Conservation (phyloP, 2,113 vertebrate species). For the Lepus europaeus region DNA sequence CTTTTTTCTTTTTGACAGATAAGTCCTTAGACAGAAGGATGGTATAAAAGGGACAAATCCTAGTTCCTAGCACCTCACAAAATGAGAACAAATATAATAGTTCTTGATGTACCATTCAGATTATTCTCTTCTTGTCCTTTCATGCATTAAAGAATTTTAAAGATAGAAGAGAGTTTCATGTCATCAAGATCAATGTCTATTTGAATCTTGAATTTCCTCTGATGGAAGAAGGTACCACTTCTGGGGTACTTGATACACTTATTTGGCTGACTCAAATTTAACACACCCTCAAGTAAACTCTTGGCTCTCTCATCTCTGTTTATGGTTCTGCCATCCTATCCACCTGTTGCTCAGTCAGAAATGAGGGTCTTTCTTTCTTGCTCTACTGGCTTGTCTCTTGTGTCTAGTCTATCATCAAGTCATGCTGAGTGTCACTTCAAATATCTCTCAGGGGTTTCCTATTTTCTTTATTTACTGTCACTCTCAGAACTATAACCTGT, state of each 20-base stretch:
- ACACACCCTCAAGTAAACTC: not conserved
- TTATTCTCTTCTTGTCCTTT: not conserved
- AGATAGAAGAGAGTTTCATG: not conserved
- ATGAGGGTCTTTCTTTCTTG: not conserved
- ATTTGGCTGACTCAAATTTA: not conserved
- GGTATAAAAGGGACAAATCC: not conserved
- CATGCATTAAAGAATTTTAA: not conserved
- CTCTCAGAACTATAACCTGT: not conserved
- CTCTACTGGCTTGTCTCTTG: not conserved
- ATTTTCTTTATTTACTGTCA: not conserved
- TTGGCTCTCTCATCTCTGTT: not conserved
- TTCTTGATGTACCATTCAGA: not conserved
- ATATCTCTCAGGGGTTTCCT: not conserved
- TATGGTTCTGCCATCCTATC: not conserved
- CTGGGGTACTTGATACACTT: not conserved
- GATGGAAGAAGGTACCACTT: not conserved
- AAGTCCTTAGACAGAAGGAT: not conserved
- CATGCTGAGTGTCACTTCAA: not conserved
- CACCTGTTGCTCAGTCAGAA: not conserved
- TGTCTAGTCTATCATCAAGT: not conserved
- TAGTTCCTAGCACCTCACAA: not conserved
- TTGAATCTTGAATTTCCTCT: slow-evolving; percentile 1
- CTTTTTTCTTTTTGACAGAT: not conserved
- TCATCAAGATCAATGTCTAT: not conserved
- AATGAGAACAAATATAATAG: not conserved